Base-by-base conservation (phyloP, 2,113 vertebrate species). In the Pyxicephalus adspersus region DNA sequence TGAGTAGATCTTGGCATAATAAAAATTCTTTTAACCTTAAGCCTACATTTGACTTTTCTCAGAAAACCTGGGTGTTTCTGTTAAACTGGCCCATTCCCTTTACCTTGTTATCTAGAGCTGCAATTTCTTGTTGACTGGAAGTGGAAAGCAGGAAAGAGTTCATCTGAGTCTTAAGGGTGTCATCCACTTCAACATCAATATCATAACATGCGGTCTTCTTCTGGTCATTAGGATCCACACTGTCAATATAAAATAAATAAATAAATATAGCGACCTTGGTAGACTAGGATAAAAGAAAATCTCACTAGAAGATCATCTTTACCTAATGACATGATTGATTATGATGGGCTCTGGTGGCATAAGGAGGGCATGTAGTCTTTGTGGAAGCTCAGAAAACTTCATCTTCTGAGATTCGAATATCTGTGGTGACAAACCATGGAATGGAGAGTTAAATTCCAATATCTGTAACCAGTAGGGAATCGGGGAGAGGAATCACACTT, bases 301-400 rank as follows among this genome's bases (percentile, higher is more conserved):
- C 11, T 45, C 38, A 45, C 16, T 20, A 3, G 5, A 67, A n/a
- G 4, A 29, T 16, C 18, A 8, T 18, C 5, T 87, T 88, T 88
- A 99, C 98, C 98, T 99, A 91, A 99, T 99, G 72, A 99, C 95
- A 1, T 99, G 98, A 80, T 99, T 99, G 81, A 99, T 99, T 90
- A 99, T 98, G 88, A 99, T 99, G 0, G 98, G 98, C n/a, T 99
- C 98, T 0, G 98, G 98, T n/a, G 98, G 98, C 97, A 99, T 99
- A 34, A 99, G 93, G 87, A 99, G 89, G 0, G 98, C 98, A 0
- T 99, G 98, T 15, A 99, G 90, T 28, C 97, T 87, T 22, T 96
- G 95, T 0, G 95, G 95, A 75, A 96, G 96, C 82, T 96, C 95
- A 0, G 95, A 96, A 87, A 96, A 96, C 88, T 96, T 96, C 95